Base-by-base conservation (phyloP, 2,113 vertebrate species). In the Pelvicachromis taeniatus region DNA sequence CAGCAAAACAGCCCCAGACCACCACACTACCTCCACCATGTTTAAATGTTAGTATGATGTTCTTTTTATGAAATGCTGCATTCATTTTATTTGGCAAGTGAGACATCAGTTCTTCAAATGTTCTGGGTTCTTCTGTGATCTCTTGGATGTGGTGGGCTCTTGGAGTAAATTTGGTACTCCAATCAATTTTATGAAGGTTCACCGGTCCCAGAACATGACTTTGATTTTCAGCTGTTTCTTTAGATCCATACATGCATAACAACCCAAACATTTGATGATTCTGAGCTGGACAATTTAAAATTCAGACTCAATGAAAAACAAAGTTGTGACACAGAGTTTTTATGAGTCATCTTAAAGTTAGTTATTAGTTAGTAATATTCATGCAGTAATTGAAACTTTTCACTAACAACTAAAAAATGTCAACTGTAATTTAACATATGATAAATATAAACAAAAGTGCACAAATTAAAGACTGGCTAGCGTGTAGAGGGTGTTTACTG, bases 151-250 rank as follows among this genome's bases (percentile, higher is more conserved):
- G 59, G 10, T 63, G 10, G 59, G 59, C 59, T 63, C 1, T 63
- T 63, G 59, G 59, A 38, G 59, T 33, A 63, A 1, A 35, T 63
- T 63, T 63, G 59, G 17, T 61, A 9, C 17, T 63, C 59, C 59
- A 38, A 2, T 63, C 0, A 38, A 63, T 63, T 63, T 63, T 63
- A 38, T 1, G 0, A 63, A 38, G 59, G 2, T 63, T 38, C 59
- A 38, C 31, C 17, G 0, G 0, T 2, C 29, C 29, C 29, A 31
- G 4, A 31, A 4, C 29, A 31, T 31, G 1, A 38, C 59, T 21
- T 31, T 38, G 33, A 38, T 63, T 38, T 61, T 35, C 33, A 33
- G 8, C 35, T 9, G 8, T 35, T 6, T 55, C 33, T 31, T 58
- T 58, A 63, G 33, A 38, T 38, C 10, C 59, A 38, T 38, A 63